Evolutionary conservation across 1,140 invertebrate species (phyloP).

Genomic region (Oncopodura yosiiana): DNA sequence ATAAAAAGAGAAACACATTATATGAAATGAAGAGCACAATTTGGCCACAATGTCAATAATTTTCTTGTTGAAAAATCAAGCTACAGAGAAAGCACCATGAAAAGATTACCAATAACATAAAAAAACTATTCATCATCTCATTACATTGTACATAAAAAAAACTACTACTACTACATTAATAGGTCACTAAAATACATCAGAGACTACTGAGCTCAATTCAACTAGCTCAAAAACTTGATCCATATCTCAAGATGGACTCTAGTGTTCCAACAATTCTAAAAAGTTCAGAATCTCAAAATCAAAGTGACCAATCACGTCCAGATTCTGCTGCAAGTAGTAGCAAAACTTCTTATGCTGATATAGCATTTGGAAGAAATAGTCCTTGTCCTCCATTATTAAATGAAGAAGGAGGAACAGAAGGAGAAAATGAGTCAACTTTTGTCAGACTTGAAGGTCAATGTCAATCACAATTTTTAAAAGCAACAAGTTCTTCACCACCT

Average conservation of each 20-base stretch:
- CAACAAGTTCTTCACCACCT: background rate
- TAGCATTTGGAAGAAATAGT: conserved; percentile 45
- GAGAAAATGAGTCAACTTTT: background rate
- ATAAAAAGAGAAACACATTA: too few relatives aligned
- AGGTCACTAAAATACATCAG: too few relatives aligned
- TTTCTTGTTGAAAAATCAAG: too few relatives aligned
- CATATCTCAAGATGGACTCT: background rate
- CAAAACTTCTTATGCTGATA: conserved; percentile 47
- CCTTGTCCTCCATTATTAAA: conserved; percentile 35
- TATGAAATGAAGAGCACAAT: too few relatives aligned
- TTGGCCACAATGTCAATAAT: too few relatives aligned
- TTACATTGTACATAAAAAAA: too few relatives aligned
- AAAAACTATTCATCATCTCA: too few relatives aligned
- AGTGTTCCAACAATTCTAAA: background rate
- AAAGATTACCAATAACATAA: too few relatives aligned
- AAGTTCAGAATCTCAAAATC: background rate
- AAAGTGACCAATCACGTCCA: background rate
- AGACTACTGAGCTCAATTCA: too few relatives aligned
- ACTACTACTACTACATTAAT: too few relatives aligned
- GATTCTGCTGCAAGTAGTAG: conserved; percentile 37
- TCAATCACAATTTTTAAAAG: too few relatives aligned
- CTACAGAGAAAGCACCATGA: too few relatives aligned
- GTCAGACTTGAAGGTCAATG: background rate
- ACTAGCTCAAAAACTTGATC: conserved; percentile 1
- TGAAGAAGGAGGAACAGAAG: background rate